Evolutionary conservation across 2,113 vertebrate species (phyloP).

Genomic region (Heliornis fulica): DNA sequence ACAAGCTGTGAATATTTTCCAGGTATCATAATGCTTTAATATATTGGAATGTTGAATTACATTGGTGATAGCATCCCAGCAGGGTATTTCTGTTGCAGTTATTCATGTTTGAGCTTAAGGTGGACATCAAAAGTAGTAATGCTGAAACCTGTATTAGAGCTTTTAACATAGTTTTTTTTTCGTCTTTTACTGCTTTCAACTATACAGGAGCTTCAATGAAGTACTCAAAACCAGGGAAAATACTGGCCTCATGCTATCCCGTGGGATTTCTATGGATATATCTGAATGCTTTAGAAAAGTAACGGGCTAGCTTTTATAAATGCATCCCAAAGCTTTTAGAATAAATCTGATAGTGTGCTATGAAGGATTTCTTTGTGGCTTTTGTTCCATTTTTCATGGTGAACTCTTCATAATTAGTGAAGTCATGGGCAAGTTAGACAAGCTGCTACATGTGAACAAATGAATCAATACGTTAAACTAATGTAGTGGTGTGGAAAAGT

Average conservation of each 20-base stretch:
- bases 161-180: background rate
- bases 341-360: background rate
- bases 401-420: background rate
- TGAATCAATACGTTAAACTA: background rate
- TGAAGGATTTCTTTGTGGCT: background rate
- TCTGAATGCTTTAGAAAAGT: background rate
- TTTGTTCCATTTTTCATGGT: background rate
- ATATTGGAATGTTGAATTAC: background rate
- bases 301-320: background rate
- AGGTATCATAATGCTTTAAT: constrained; percentile 6
- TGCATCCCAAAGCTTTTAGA: background rate
- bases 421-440: background rate
- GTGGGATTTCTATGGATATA: background rate
- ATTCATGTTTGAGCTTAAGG: background rate
- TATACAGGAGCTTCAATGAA: background rate
- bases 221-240: background rate
- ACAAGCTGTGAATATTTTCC: constrained; percentile 50
- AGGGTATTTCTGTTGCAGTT: background rate
- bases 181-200: background rate
- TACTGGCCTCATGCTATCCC: background rate
- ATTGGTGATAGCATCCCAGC: constrained; percentile 1
- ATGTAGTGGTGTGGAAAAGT: background rate
- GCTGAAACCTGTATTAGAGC: background rate
- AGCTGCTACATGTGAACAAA: background rate
- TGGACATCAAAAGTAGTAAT: background rate